Evolutionary conservation across 2,113 vertebrate genomes (phyloP).

Genomic region (Panurus biarmicus): DNA sequence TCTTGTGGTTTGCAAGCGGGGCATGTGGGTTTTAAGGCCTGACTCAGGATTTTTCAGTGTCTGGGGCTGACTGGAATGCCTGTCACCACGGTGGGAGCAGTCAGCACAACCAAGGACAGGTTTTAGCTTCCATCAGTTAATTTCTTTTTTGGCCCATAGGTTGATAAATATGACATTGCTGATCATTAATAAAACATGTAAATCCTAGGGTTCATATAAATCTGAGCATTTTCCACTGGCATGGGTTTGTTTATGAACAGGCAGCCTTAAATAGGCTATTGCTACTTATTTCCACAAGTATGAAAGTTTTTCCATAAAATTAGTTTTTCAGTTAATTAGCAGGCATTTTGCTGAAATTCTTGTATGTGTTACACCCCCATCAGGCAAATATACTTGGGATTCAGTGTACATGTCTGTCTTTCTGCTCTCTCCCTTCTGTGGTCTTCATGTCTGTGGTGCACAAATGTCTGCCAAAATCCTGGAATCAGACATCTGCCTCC

Average conservation of each 20-base stretch:
- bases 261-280: background rate
- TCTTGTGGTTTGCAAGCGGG: background rate
- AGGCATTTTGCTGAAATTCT: background rate
- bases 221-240: background rate
- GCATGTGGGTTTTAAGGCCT: background rate
- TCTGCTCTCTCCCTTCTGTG: background rate
- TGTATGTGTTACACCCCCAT: background rate
- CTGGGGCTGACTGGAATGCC: background rate
- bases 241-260: background rate
- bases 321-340: background rate
- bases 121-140: background rate
- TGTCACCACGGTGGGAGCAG: background rate
- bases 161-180: background rate
- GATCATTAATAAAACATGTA: background rate
- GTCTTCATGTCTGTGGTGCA: background rate
- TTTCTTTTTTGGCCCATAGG: background rate
- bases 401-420: background rate
- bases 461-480: background rate
- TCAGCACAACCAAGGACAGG: background rate
- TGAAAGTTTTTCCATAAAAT: background rate
- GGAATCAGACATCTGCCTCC: background rate
- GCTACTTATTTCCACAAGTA: background rate
- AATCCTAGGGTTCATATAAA: background rate
- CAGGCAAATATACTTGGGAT: background rate
- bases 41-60: background rate